Base-by-base conservation (phyloP, 2,113 vertebrate species). In the Cavia porcellus region DNA sequence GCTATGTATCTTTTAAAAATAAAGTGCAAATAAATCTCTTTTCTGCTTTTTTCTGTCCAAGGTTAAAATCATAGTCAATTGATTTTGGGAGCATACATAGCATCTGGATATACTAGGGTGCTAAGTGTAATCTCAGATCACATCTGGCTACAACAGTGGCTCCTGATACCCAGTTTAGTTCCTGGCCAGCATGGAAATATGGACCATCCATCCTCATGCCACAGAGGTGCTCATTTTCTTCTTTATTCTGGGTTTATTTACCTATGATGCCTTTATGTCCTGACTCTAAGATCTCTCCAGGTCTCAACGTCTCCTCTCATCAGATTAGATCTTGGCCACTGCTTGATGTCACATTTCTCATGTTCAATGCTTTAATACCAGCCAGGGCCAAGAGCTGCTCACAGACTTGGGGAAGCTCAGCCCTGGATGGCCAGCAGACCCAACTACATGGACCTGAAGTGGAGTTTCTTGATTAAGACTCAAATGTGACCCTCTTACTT, bases 1-100 rank as follows among this genome's bases (percentile, higher is more conserved):
- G 75, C 47, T n/a, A 28, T 61, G 5, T 70, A 59, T 72, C 22
- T 90, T 59, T 89, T 61, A 20, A 52, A 92, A 61, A 82, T 86
- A 62, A 62, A 45, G 35, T 30, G 74, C n/a, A n/a, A n/a, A n/a
- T 86, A 14, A 89, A 59, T 96, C 64, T 94, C 79, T 77, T 90
- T 84, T 84, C 45, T 47, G 57, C 32, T 61, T 70, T 62, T 74
- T 79, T 64, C 42, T 89, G 28, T 35, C 42, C 35, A 32, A 86
- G 59, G 61, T 96, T 75, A 77, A 95, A 85, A 94, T 3, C 20
- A 75, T 79, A 32, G 15, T 8, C 66, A 15, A 38, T 68, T 93
- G 24, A 79, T 81, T 64, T 81, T 13, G 57, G 35, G 25, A 20
- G 6, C 24, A 92, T 15, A 35, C 35, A 11, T 9, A 25, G 10